Percentiles rank a stretch among this genome's conserved stretches.
Evolutionary conservation across 2,888 invertebrate species (phyloP).

Genomic region (Neria commutata): DNA sequence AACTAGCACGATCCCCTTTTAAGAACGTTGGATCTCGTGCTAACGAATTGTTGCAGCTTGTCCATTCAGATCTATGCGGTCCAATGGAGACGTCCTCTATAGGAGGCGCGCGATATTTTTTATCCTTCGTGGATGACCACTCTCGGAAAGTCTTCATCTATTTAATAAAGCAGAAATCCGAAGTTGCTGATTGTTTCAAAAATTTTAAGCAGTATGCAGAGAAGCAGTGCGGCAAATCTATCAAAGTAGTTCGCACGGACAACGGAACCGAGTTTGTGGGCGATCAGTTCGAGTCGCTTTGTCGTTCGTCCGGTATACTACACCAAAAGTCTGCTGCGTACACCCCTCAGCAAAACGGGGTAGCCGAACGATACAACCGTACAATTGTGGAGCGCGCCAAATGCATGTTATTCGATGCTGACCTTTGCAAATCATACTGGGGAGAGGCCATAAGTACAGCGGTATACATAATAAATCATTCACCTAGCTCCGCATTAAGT

Average conservation of each 20-base stretch:
- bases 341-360: slow-evolving; percentile 47
- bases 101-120: slow-evolving; percentile 50
- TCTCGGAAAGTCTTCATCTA: slow-evolving; percentile 34
- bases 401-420: slow-evolving; percentile 36
- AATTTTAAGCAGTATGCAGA: slow-evolving; percentile 41
- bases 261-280: slow-evolving; percentile 52
- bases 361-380: slow-evolving; percentile 44
- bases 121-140: slow-evolving; percentile 55
- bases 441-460: slow-evolving; percentile 45
- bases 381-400: slow-evolving; percentile 36
- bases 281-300: slow-evolving; percentile 35
- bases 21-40: slow-evolving; percentile 24
- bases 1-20: slow-evolving; percentile 32
- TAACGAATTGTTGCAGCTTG: slow-evolving; percentile 38
- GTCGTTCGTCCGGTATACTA: slow-evolving; percentile 32
- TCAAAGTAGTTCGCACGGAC: slow-evolving; percentile 35
- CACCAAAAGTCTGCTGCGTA: slow-evolving; percentile 43
- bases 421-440: slow-evolving; percentile 40
- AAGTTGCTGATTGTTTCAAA: slow-evolving; percentile 39
- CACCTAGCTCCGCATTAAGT: slow-evolving; percentile 5
- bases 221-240: slow-evolving; percentile 39
- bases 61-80: slow-evolving; percentile 55
- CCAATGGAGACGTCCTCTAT: slow-evolving; percentile 50
- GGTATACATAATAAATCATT: slow-evolving; percentile 23
- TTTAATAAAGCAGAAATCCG: slow-evolving; percentile 49